A percentile compares a stretch with the other conserved stretches of the same genome.
phyloP scores from a whole-genome alignment of 1,140 invertebrate genomes.

The Pogonus chalceus region DNA sequence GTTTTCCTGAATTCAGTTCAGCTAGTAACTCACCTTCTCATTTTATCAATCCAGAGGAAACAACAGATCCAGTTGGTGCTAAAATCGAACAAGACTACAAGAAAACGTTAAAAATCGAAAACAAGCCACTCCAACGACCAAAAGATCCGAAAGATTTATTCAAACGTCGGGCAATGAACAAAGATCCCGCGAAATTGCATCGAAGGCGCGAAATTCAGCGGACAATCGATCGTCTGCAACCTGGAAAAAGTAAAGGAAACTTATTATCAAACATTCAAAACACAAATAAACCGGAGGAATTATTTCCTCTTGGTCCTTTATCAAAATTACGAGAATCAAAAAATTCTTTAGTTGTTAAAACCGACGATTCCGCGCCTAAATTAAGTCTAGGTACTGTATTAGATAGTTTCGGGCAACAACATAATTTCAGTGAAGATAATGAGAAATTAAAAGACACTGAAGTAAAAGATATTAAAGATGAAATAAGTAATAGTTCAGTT shows the following conservation, averaged over 20 bases:
- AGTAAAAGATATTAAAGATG: conserved; percentile 23
- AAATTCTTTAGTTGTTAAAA: conserved; percentile 42
- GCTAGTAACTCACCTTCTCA: conserved; percentile 60
- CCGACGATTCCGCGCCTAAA: conserved; percentile 57
- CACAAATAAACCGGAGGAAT: conserved; percentile 41
- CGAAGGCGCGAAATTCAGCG: conserved; percentile 59
- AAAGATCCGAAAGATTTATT: conserved; percentile 18
- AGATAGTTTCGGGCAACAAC: conserved; percentile 50
- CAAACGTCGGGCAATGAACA: conserved; percentile 26
- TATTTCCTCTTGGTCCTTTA: conserved; percentile 32
- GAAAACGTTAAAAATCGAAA: conserved; percentile 30
- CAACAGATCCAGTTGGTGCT: conserved; percentile 35
- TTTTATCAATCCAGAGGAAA: conserved; percentile 39
- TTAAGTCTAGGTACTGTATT: conserved; percentile 71
- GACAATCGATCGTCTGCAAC: conserved; percentile 71
- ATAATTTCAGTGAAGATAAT: conserved; percentile 44
- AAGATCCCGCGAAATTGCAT: conserved; percentile 35
- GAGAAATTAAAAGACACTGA: conserved; percentile 37
- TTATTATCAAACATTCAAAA: conserved; percentile 49
- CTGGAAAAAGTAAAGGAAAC: conserved; percentile 76
- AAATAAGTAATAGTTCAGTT: conserved; percentile 13
- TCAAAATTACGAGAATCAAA: conserved; percentile 42
- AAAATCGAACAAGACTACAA: conserved; percentile 35
- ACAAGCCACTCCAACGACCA: conserved; percentile 19
- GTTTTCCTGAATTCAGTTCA: conserved; percentile 59